Base-by-base conservation (phyloP, 2,797 vertebrate genomes). In the Epinephelus malabaricus region DNA sequence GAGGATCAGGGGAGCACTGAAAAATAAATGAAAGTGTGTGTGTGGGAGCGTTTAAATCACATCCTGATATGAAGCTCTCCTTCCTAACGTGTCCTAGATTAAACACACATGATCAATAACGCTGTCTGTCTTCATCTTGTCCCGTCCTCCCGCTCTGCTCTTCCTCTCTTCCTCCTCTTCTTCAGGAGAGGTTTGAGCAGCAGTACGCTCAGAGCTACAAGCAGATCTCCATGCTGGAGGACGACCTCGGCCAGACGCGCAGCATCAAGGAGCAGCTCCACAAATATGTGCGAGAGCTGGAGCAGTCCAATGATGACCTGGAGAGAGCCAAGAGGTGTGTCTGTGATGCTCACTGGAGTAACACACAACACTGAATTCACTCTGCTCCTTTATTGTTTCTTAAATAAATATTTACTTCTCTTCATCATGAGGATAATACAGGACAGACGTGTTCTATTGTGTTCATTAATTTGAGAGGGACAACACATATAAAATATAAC, bases 261-360 rank as follows among this genome's bases (percentile, higher is more conserved):
- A 96, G 97, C 90, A 97, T 99, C 92, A 98, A 98, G 87, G 98
- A 99, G 81, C 98, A 99, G 91, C 94, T 99, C 47, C 97, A 98
- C 90, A 98, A 98, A 91, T 99, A 99, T 0, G 98, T 99, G 78
- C 73, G 98, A 76, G 98, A 99, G 93, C 94, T 99, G 70, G 98
- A 99, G 62, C 98, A 99, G 94, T 97, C 98, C 94, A 99, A 99
- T 0, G 98, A 99, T 0, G 98, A 99, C 96, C 86, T 99, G 88
- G 98, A 99, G 89, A 94, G 98, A 82, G 96, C 98, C 18, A 99
- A 99, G 78, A 97, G 98, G 98, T 99, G 12, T 5, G 80, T 2
- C 27, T 30, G 27, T 3, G 7, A 4, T 47, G 15, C 0, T 38
- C 23, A 23, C 3, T 30, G 10, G 45, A 27, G 61, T 27, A 34